Evolutionary conservation across 1,140 invertebrate genomes (phyloP).

Genomic region (Nephila pilipes): DNA sequence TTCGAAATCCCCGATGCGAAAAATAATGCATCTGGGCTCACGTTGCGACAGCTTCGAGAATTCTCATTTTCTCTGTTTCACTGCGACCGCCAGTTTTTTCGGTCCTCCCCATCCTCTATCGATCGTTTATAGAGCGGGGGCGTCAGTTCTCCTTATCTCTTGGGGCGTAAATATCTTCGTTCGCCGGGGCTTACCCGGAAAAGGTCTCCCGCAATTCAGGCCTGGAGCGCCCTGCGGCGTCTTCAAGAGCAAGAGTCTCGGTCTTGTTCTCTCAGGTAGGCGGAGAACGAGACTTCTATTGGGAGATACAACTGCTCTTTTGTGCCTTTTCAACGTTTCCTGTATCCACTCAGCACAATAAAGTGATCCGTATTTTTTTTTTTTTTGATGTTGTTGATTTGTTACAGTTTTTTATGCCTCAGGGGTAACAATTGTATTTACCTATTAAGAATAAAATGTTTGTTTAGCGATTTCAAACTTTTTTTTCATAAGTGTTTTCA

Average conservation of each 20-base stretch:
- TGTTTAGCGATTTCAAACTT: neutral
- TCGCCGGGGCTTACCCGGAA: neutral
- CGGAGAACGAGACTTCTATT: slow-evolving; percentile 5
- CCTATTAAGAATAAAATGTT: neutral
- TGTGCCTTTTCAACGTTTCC: neutral
- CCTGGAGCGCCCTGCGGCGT: neutral
- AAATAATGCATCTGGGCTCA: neutral
- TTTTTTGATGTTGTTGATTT: neutral
- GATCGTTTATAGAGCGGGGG: slow-evolving; percentile 23
- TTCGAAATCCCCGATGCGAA: neutral
- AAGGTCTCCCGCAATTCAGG: neutral
- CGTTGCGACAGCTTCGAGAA: neutral
- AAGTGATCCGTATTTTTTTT: neutral
- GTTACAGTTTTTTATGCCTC: neutral
- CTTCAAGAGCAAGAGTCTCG: neutral
- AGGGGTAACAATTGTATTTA: neutral
- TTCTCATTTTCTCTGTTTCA: neutral
- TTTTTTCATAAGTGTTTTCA: neutral
- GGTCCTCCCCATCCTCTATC: neutral
- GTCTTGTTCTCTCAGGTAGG: neutral
- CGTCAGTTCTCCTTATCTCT: slow-evolving; percentile 26
- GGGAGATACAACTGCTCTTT: neutral
- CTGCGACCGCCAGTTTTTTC: neutral
- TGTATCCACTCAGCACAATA: neutral
- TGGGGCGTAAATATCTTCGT: slow-evolving; percentile 32